Base-by-base conservation (phyloP, 2,888 invertebrate genomes). In the Perizoma affinitatum region DNA sequence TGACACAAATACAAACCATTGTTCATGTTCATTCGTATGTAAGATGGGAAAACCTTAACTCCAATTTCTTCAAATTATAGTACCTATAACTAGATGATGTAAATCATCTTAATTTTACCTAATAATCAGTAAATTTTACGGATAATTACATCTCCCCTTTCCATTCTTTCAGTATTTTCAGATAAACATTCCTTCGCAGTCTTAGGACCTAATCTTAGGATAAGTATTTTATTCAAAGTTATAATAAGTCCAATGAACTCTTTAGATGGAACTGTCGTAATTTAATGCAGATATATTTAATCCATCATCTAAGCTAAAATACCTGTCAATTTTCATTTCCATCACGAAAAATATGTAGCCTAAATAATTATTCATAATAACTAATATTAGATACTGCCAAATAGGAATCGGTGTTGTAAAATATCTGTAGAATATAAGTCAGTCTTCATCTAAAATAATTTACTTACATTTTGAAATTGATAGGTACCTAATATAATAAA, bases 371-470 rank as follows among this genome's bases (percentile, higher is more conserved):
- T 69, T 78, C 76, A 80, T 83, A 82, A 79, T 65, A 68, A 62
- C 56, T 68, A 80, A 79, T 82, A 75, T 87, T 89, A 88, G 87
- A 79, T 87, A 91, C 90, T 91, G 91, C 90, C 90, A 90, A 90
- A 91, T 89, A 89, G 83, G 78, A 82, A 78, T 88, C 83, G 82
- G 79, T 90, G 88, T 90, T 87, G 84, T 88, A 86, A 84, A 84
- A 83, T 84, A 72, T 72, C 76, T 62, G 38, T 70, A 68, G 65
- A 42, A 50, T 55, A 7, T 68, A 68, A 70, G 68, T 61, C 62
- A 59, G 65, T 53, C 56, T 53, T 63, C 64, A 54, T 36, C 33
- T 67, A 61, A 62, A 56, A 63, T 56, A 50, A 59, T 54, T 58
- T 61, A 33, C 50, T 56, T 65, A 68, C 65, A 66, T 69, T 70